Evolutionary conservation across 2,797 vertebrate genomes (phyloP).

Genomic region (Tragelaphus oryx): DNA sequence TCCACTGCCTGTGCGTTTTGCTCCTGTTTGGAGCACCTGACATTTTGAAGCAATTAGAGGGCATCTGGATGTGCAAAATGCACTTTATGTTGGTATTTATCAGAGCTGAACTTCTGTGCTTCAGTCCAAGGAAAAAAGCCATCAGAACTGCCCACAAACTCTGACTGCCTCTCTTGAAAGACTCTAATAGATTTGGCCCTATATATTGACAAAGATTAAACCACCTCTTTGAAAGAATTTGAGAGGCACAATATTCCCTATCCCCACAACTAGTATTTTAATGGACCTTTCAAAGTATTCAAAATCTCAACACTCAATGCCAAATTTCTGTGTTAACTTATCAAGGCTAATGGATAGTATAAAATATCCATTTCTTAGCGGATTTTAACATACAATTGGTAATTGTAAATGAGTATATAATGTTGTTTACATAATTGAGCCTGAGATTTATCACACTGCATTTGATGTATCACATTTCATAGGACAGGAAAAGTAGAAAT

Average conservation of each 20-base stretch:
- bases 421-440: neutral
- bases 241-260: neutral
- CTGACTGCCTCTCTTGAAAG: neutral
- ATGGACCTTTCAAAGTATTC: neutral
- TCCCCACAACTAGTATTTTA: neutral
- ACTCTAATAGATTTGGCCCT: neutral
- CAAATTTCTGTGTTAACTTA: neutral
- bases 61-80: neutral
- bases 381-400: neutral
- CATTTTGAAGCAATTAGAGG: conserved; percentile 67
- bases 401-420: neutral
- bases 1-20: neutral
- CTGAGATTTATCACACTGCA: neutral
- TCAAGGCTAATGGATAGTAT: neutral
- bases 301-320: neutral
- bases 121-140: neutral
- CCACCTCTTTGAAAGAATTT: neutral
- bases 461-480: neutral
- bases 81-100: neutral
- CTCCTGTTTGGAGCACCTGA: conserved; percentile 44
- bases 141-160: neutral
- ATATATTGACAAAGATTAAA: conserved; percentile 33
- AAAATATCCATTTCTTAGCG: neutral
- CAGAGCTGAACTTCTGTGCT: conserved; percentile 32
- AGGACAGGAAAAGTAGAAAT: neutral